Conservation (phyloP, 2,888 invertebrate species). For the Neocrepidodera transversa region DNA sequence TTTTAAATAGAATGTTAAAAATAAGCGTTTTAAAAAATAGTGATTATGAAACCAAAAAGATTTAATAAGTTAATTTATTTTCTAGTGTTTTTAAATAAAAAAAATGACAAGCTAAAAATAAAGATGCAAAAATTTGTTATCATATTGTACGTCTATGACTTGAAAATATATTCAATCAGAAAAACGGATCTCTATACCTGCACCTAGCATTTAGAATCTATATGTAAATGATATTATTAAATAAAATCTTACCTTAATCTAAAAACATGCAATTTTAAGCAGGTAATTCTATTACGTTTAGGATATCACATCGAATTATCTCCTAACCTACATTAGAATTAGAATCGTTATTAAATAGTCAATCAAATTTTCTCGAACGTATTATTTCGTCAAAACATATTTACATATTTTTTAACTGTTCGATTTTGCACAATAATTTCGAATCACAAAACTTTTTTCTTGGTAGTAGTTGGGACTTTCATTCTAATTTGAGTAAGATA, state of each 20-base stretch:
- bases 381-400: slow-evolving; percentile 36
- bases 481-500: slow-evolving; percentile 7
- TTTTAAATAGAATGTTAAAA: no score
- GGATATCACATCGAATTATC: no score
- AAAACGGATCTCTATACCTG: no score
- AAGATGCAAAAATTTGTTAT: no score
- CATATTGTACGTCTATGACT: no score
- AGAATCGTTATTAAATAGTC: slow-evolving; percentile 38
- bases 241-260: slow-evolving; percentile 27
- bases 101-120: no score
- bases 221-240: slow-evolving; percentile 34
- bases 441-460: slow-evolving; percentile 35
- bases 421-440: slow-evolving; percentile 36
- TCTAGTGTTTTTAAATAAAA: no score
- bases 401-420: slow-evolving; percentile 32
- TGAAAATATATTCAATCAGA: no score
- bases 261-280: slow-evolving; percentile 33
- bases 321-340: slow-evolving; percentile 22
- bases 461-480: slow-evolving; percentile 16
- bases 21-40: no score
- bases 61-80: no score
- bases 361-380: slow-evolving; percentile 37
- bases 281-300: slow-evolving; percentile 7
- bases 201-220: slow-evolving; percentile 5
- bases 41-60: no score